Base-by-base conservation (phyloP, 1,140 invertebrate genomes). In the Drosophila willistoni region DNA sequence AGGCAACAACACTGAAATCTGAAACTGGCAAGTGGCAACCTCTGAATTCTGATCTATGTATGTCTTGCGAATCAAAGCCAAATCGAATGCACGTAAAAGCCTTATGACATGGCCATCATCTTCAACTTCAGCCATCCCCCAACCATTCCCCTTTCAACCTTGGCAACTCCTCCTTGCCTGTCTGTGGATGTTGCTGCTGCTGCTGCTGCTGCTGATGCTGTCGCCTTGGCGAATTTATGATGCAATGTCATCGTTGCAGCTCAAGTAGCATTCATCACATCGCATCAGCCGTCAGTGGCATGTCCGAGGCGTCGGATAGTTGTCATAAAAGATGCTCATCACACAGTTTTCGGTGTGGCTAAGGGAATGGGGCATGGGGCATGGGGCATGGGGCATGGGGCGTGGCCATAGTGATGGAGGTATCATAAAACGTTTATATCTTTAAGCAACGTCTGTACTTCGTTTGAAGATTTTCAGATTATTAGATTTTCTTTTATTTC, bases 241-340 rank as follows among this genome's bases (percentile, higher is more conserved):
- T 64, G 54, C 47, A 62, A 63, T 73, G 82, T 86, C 82, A 66
- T 65, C 70, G 74, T 70, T 7, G 47, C 33, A 51, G 17, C 44
- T 51, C 17, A 73, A 59, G 84, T 62, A 57, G 77, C 83, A 86
- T 86, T 86, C 84, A 87, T 86, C 83, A 86, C 80, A 77, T 74
- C 64, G 47, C 82, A 34, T 33, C 42, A 29, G 63, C 14, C 78
- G 70, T 81, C 81, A 84, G 77, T 71, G 70, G 73, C 77, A 81
- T 72, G 74, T 86, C 82, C 82, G 70, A 76, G 78, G 67, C 81
- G 64, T 81, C 77, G 77, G 67, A 68, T 82, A 75, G 69, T 61
- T 89, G 84, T 81, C 84, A 84, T 89, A 89, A 89, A 89, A 79
- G 61, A 79, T 65, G 80, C 73, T 89, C 84, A 89, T 89, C 84